Percentiles rank a stretch among this genome's conserved stretches.
Evolutionary conservation across 2,888 invertebrate genomes (phyloP).

Genomic region (Terebella lapidaria): DNA sequence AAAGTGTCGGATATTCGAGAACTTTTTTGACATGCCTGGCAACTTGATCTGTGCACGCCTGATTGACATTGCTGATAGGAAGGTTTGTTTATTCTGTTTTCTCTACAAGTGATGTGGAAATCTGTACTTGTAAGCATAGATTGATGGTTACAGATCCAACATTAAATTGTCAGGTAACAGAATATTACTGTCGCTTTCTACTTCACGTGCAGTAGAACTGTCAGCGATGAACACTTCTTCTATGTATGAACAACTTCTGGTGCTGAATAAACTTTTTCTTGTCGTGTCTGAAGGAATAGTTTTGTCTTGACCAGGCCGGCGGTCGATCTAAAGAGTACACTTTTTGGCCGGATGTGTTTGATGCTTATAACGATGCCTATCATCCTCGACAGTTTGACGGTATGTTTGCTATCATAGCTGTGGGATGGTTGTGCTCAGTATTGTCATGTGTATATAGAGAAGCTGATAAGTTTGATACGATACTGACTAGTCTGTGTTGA

Average conservation of each 20-base stretch:
- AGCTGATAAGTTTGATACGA: too few species aligned
- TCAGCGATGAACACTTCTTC: too few species aligned
- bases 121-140: background rate
- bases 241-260: too few species aligned
- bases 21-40: slow-evolving; percentile 70
- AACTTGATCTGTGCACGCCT: slow-evolving; percentile 65
- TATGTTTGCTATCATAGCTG: background rate
- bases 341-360: background rate
- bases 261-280: too few species aligned
- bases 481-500: too few species aligned
- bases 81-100: slow-evolving; percentile 25
- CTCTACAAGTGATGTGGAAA: background rate
- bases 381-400: background rate
- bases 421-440: background rate
- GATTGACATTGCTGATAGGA: slow-evolving; percentile 63
- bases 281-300: too few species aligned
- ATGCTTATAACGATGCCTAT: background rate
- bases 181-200: too few species aligned
- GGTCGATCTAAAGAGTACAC: background rate
- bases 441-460: background rate
- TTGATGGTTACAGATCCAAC: background rate
- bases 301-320: too few species aligned
- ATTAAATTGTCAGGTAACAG: too few species aligned
- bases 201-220: too few species aligned
- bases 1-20: slow-evolving; percentile 62